Conservation (phyloP, 2,888 invertebrate species). For the Bedellia somnulentella region DNA sequence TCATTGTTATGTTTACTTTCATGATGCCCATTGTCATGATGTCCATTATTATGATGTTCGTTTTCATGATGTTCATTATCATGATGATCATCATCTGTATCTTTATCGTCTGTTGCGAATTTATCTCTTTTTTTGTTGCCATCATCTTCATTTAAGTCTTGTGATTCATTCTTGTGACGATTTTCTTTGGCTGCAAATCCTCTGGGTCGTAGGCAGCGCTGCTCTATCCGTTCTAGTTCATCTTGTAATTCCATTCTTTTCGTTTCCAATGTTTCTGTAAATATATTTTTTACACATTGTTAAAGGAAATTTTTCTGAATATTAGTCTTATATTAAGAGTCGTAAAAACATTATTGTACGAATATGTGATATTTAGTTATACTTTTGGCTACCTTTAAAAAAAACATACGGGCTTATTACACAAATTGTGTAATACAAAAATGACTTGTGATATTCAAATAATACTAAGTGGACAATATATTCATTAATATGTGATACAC, state of each 20-base stretch:
- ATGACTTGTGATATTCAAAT: too few relatives aligned
- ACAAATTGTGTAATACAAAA: too few relatives aligned
- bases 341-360: too few relatives aligned
- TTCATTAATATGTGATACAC: too few relatives aligned
- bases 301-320: too few relatives aligned
- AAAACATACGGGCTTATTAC: too few relatives aligned
- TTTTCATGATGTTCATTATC: constrained; percentile 28
- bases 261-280: constrained; percentile 33
- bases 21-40: not conserved
- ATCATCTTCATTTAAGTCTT: constrained; percentile 15
- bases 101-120: constrained; percentile 40
- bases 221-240: constrained; percentile 67
- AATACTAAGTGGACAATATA: too few relatives aligned
- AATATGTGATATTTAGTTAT: too few relatives aligned
- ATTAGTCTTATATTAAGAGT: too few relatives aligned
- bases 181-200: constrained; percentile 33
- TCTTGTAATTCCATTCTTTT: constrained; percentile 66
- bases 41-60: not conserved
- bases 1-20: too few relatives aligned
- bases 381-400: too few relatives aligned
- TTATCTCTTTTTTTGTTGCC: constrained; percentile 30
- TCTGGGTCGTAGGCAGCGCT: constrained; percentile 35
- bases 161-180: constrained; percentile 10
- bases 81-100: constrained; percentile 36
- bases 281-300: too few relatives aligned